These are phyloP conservation scores for Drosophila rhopaloa DNA, from an alignment of 1,140 invertebrate species.

Conservation along the genomic window DNA sequence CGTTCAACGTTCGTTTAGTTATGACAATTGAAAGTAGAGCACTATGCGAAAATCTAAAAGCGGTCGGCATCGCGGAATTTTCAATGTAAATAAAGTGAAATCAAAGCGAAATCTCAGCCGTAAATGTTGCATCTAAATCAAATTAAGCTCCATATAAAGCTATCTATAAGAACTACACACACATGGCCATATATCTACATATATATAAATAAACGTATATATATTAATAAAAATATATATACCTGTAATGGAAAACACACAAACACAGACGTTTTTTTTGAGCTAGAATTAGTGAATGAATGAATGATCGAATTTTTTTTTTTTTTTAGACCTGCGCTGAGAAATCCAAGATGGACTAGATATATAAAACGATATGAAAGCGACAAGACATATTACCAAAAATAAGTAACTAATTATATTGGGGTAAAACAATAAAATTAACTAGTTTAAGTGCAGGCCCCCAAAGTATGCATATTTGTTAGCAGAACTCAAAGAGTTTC, in stretches of 20 bases:
- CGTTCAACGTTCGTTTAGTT: conserved; percentile 80
- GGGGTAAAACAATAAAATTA: conserved; percentile 18
- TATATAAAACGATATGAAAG: conserved; percentile 34
- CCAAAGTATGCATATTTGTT: conserved; percentile 42
- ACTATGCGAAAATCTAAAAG: conserved; percentile 6
- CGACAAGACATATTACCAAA: conserved; percentile 22
- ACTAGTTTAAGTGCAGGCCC: conserved; percentile 32
- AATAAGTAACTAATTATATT: conserved; percentile 33
- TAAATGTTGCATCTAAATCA: conserved; percentile 53
- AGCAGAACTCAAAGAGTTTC: conserved; percentile 73
- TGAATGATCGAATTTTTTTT: conserved; percentile 14
- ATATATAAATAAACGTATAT: conserved; percentile 13
- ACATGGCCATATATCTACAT: conserved; percentile 15
- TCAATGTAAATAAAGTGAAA: conserved; percentile 72
- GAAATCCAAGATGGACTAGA: conserved; percentile 42
- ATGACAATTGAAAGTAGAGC: conserved; percentile 62
- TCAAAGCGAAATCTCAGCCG: conserved; percentile 40
- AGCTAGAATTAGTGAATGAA: conserved; percentile 50
- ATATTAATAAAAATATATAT: conserved; percentile 2
- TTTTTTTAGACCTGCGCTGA: conserved; percentile 55
- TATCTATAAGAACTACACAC: conserved; percentile 37
- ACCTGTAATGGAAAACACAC: conserved; percentile 17
- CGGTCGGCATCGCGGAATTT: conserved; percentile 26
- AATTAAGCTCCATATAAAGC: conserved; percentile 47
- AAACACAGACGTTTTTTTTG: conserved; percentile 37